These are phyloP conservation scores for Ochropleura plecta DNA, from an alignment of 2,888 invertebrate species.

Conservation along the genomic window DNA sequence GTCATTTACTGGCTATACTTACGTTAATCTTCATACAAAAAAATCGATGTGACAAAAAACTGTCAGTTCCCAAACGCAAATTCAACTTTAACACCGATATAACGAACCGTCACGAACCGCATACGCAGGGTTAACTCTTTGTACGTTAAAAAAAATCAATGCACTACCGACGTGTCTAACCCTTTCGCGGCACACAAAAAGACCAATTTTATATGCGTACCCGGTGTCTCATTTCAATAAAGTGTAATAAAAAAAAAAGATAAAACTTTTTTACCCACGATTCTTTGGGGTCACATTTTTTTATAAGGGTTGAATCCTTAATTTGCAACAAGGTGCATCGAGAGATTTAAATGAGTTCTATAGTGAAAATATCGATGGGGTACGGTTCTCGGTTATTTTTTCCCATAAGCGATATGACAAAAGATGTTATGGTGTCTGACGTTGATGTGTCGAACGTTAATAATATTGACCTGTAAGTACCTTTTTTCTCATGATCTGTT, in stretches of 20 bases:
- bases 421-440: constrained; percentile 83
- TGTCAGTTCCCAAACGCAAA: constrained; percentile 76
- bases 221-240: constrained; percentile 91
- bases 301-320: constrained; percentile 87
- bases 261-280: constrained; percentile 89
- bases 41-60: constrained; percentile 22
- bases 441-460: constrained; percentile 81
- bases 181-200: constrained; percentile 85
- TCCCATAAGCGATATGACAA: constrained; percentile 81
- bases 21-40: constrained; percentile 11
- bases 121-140: constrained; percentile 82
- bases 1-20: constrained; percentile 13
- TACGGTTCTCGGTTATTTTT: constrained; percentile 78
- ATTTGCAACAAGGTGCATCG: constrained; percentile 90
- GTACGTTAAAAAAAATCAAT: constrained; percentile 79
- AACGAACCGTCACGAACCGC: constrained; percentile 87
- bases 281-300: constrained; percentile 88
- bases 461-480: constrained; percentile 71
- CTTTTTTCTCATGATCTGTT: constrained; percentile 69
- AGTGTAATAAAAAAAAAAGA: constrained; percentile 85
- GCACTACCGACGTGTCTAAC: constrained; percentile 79
- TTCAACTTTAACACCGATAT: constrained; percentile 86
- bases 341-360: constrained; percentile 88
- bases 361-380: constrained; percentile 84
- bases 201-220: constrained; percentile 89